Base-by-base conservation (phyloP, 2,888 invertebrate species). In the Drosophila anceps region DNA sequence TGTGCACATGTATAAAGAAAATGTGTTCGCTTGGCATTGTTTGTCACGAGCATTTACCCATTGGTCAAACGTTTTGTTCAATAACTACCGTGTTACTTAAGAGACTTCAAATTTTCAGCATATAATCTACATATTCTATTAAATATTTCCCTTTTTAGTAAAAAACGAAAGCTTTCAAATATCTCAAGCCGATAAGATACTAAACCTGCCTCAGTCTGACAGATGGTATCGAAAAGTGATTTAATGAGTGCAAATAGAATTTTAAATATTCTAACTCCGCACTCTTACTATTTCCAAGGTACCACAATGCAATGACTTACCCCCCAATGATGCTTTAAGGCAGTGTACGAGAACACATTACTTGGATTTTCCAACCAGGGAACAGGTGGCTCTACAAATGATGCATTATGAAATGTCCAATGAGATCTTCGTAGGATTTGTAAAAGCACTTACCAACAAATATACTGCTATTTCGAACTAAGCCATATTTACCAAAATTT, bases 271-370 rank as follows among this genome's bases (percentile, higher is more conserved):
- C 10, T 6, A 13, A 7, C 7, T 20, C 7, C 3, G 24, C 15
- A 7, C 8, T 15, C 15, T 15, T 24, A 15, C 1, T 13, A 0
- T 8, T 8, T 24, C 3, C 20, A 43, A 46, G 15, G 4, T 3
- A 7, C 1, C 24, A 15, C 4, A 35, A 33, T 35, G 20, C 20
- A 20, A 13, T 13, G 10, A 85, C 88, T 88, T 69, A 86, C 85
- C 89, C 85, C 89, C 76, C 74, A 86, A 54, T 88, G 41, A 55
- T 81, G 75, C 5, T 20, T 54, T 1, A 80, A 0, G 1, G 87
- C 84, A 0, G 35, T 12, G 0, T 0, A 29, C 1, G 78, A 76
- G 18, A 86, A 80, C 2, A 84, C 31, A 10, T 31, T 0, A 33
- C 88, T 69, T 15, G 85, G 73, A 9, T 60, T 46, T 1, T 76